Evolutionary conservation across 1,140 invertebrate species (phyloP).

Genomic region (Ceratina calcarata): DNA sequence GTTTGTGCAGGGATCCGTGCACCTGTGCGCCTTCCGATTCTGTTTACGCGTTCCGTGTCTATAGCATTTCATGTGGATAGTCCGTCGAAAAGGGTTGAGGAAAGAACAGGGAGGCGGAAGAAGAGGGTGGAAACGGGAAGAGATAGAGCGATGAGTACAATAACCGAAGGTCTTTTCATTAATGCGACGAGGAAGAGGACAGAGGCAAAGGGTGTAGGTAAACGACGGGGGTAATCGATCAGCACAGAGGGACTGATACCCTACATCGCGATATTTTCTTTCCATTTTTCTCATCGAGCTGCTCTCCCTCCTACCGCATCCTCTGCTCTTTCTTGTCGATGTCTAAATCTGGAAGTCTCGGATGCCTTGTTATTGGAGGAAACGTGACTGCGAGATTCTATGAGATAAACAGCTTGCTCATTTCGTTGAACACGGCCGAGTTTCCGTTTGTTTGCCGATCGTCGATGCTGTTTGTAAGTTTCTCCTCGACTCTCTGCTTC

Average conservation of each 20-base stretch:
- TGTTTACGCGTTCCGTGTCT: constrained; percentile 36
- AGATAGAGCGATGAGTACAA: constrained; percentile 26
- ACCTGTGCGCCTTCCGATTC: constrained; percentile 45
- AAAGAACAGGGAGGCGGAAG: background rate
- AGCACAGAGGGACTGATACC: constrained; percentile 11
- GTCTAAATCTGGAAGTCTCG: constrained; percentile 38
- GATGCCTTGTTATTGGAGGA: constrained; percentile 1
- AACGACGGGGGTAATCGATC: constrained; percentile 50
- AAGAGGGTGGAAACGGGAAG: background rate
- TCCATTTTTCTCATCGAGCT: constrained; percentile 36
- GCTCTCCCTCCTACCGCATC: too few species aligned
- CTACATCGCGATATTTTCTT: constrained; percentile 50
- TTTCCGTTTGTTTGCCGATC: background rate
- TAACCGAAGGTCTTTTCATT: constrained; percentile 47
- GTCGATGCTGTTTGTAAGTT: background rate
- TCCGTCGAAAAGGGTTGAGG: background rate
- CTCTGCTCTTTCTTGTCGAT: constrained; percentile 3
- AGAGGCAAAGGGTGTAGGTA: constrained; percentile 44
- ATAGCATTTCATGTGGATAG: constrained; percentile 19
- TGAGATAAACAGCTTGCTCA: constrained; percentile 9
- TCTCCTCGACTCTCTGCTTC: background rate
- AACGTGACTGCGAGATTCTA: constrained; percentile 1
- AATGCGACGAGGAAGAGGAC: constrained; percentile 39
- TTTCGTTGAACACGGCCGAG: background rate
- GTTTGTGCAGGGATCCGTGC: constrained; percentile 31